phyloP scores from a whole-genome alignment of 2,888 invertebrate genomes.

The Oegoconia quadripuncta region DNA sequence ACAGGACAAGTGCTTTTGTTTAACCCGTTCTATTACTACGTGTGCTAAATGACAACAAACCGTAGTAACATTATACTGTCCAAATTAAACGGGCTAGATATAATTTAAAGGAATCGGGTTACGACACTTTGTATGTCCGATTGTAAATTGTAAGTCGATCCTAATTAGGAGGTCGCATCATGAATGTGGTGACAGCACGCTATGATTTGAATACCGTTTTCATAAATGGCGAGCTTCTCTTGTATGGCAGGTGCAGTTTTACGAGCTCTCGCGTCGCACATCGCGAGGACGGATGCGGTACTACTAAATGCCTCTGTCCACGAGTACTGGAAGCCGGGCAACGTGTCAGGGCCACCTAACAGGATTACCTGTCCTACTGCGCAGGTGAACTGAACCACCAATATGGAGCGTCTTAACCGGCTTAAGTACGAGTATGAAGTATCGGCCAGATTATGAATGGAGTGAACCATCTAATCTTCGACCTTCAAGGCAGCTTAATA shows the following conservation, averaged over 20 bases:
- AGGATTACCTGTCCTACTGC: slow-evolving; percentile 76
- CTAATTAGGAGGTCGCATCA: slow-evolving; percentile 28
- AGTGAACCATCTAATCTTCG: slow-evolving; percentile 27
- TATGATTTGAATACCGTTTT: slow-evolving; percentile 66
- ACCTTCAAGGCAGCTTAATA: slow-evolving; percentile 12
- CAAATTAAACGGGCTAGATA: slow-evolving; percentile 36
- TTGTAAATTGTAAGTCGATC: slow-evolving; percentile 40
- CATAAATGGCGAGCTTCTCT: slow-evolving; percentile 75
- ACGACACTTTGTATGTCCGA: slow-evolving; percentile 61
- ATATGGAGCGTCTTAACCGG: slow-evolving; percentile 59
- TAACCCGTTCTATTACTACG: slow-evolving; percentile 52
- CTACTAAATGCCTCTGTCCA: slow-evolving; percentile 47
- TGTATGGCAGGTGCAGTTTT: slow-evolving; percentile 70
- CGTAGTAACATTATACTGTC: slow-evolving; percentile 49
- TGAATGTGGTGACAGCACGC: slow-evolving; percentile 25
- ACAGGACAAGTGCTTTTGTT: slow-evolving; percentile 60
- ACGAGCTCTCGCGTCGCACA: slow-evolving; percentile 66
- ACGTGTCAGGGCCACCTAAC: slow-evolving; percentile 77
- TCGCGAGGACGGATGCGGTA: slow-evolving; percentile 59
- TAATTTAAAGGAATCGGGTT: slow-evolving; percentile 38
- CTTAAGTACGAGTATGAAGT: slow-evolving; percentile 49
- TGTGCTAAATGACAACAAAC: slow-evolving; percentile 69
- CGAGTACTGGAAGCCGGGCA: slow-evolving; percentile 62
- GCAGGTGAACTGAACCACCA: slow-evolving; percentile 60
- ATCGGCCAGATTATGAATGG: slow-evolving; percentile 44